Evolutionary conservation across 2,113 vertebrate genomes (phyloP), one percentile per base, ranked within the genome.

Genomic region (Eurystomus gularis): DNA sequence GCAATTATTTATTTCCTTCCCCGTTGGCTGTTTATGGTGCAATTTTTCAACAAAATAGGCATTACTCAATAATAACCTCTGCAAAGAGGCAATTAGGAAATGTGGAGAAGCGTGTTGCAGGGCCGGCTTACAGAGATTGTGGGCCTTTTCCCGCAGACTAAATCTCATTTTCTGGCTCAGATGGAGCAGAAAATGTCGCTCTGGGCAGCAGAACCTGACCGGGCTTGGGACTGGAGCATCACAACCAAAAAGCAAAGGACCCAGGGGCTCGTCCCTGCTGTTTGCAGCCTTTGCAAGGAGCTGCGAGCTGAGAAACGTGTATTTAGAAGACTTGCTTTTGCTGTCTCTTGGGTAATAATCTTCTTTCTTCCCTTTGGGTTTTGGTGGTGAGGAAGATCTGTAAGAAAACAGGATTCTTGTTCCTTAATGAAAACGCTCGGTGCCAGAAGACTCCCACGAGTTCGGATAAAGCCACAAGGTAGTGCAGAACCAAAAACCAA

Each of bases 41-140:
- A 77, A 70, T 72, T 84, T 79, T 88, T 96, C 86, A 90, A 93
- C 86, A 57, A 69, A 82, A 77, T 62, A 37, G 40, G 72, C 77
- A 65, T 94, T 96, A 95, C 95, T 96, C 91, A 92, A 96, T 9
- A 82, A 92, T 68, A 95, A 93, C 81, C 94, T 90, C 93, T 87
- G 77, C 78, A 85, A 65, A 62, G 82, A 91, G 78, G 88, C 95
- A 91, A 92, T 96, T 89, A 90, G 92, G 94, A 94, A 96, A 97
- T 3, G 55, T 2, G 62, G 51, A 52, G 62, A 7, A 83, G 64
- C 3, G 57, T 19, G 33, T 33, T 49, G 83, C 52, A 48, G 84
- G 55, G 86, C 8, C 60, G 82, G 80, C 10, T 61, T 28, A 55
- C 60, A 55, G 82, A 82, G 62, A 40, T 13, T 20, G 8, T 18